Base-by-base conservation (phyloP, 2,888 invertebrate species). In the Agrochola lychnidis region DNA sequence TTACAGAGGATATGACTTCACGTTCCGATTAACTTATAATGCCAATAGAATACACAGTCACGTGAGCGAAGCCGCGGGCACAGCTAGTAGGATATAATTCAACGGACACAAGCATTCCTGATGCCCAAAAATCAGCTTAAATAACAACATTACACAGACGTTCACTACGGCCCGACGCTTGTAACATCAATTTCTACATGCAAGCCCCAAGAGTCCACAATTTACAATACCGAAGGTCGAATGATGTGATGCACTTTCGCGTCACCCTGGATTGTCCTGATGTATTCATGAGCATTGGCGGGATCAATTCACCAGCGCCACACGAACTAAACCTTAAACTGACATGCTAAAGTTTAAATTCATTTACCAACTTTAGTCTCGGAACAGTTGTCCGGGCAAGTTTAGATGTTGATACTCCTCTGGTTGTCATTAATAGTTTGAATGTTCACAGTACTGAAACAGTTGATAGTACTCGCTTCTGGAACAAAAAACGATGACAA, bases 241-340 rank as follows among this genome's bases (percentile, higher is more conserved):
- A 70, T 85, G 83, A 88, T 83, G 80, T 85, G 86, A 87, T 91
- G 89, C 89, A 90, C 89, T 91, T 88, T 84, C 87, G 87, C 88
- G 87, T 88, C 87, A 85, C 40, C 45, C 45, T 57, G 56, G 76
- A 74, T 87, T 86, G 87, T 86, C 76, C 86, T 89, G 87, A 88
- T 89, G 76, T 89, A 91, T 91, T 90, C 91, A 90, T 88, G 89
- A 90, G 79, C 83, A 85, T 79, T 83, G 84, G 76, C 71, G 62
- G 75, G 72, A 78, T 83, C 84, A 80, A 72, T 77, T 72, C 76
- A 68, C 64, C 25, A 53, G 73, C 51, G 25, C 69, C 48, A 84
- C 72, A 80, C 68, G 67, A 87, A 85, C 75, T 82, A 74, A 80
- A 84, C 90, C 83, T 84, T 90, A 87, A 63, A 69, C 66, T 63